Base-by-base conservation (phyloP, 2,797 vertebrate species). In the Parotocinclus haroldoi region DNA sequence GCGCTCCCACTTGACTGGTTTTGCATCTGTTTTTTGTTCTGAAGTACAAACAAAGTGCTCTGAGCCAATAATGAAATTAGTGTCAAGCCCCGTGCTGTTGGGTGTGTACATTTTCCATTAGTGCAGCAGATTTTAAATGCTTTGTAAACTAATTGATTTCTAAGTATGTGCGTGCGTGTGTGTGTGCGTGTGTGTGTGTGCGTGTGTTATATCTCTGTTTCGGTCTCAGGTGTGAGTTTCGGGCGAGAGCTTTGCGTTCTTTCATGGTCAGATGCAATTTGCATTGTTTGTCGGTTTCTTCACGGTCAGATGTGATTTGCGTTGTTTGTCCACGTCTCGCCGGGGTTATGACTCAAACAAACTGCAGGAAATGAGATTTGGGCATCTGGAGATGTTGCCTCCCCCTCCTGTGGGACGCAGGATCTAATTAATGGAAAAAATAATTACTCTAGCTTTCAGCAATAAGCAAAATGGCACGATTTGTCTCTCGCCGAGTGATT, bases 401-500 rank as follows among this genome's bases (percentile, higher is more conserved):
- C 77, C 80, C 79, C 81, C 82, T 86, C 85, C 85, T 83, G 76
- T 66, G 79, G 82, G 85, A 87, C 77, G 72, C 76, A 77, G 56
- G 83, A 78, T 88, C 81, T 88, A 90, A 90, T 90, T 83, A 81
- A 79, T 72, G 73, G 66, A 60, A 66, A 78, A 80, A 80, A 79
- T 91, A 90, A 90, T 89, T 82, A 91, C 86, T 82, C 82, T 81
- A 78, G 87, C 84, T 85, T 79, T 77, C 77, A 80, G 87, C 85
- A 89, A 86, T 86, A 82, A 81, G 79, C 79, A 81, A 82, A 81
- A 79, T 74, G 68, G 77, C 71, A 79, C 76, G 69, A 80, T 86
- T 27, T 88, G 83, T 87, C 82, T 86, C 81, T 83, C 77, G 79
- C 64, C 75, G 68, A 51, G 68, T 84, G 84, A 85, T 83, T 71